Base-by-base conservation (phyloP, 2,113 vertebrate genomes). In the Actenoides hombroni region DNA sequence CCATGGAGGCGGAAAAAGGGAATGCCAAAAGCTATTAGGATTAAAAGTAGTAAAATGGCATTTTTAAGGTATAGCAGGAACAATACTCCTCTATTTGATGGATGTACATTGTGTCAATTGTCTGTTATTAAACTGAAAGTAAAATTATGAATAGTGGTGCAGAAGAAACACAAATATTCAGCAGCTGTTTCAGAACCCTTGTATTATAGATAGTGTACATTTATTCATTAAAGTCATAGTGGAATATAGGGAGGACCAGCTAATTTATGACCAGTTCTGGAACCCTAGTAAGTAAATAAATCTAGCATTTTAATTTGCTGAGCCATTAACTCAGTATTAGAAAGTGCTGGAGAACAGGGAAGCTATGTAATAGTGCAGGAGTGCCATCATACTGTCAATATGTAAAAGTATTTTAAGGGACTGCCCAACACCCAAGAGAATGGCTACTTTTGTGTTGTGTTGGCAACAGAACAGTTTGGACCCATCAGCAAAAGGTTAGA, bases 381-480 rank as follows among this genome's bases (percentile, higher is more conserved):
- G 11, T 78, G 26, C 20, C 33, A 39, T 57, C 0, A 5, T 54
- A 94, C 63, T 78, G 40, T 33, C 18, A 42, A 35, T 75, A 56
- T 57, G 84, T 92, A 44, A 42, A 70, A 67, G 46, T 56, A 56
- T 88, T 53, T 2, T 59, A 71, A 71, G 31, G 63, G 71, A 25
- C 48, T 84, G 28, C 51, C 21, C 53, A 48, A 31, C 28, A 53
- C 42, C 19, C 73, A 59, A 48, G 46, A 92, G 74, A 92, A 82
- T 20, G 78, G 26, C 4, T 3, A 6, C 57, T 92, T 81, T 56
- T 1, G 0, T 48, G 4, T 76, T 64, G 48, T 53, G 35, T 94
- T 95, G 77, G 91, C 94, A 94, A 48, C 16, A 29, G 74, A 92
- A 85, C 86, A 89, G 61, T 97, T 91, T 95, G 89, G 83, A 84